Base-by-base conservation (phyloP, 2,113 vertebrate species). In the Athene cunicularia region DNA sequence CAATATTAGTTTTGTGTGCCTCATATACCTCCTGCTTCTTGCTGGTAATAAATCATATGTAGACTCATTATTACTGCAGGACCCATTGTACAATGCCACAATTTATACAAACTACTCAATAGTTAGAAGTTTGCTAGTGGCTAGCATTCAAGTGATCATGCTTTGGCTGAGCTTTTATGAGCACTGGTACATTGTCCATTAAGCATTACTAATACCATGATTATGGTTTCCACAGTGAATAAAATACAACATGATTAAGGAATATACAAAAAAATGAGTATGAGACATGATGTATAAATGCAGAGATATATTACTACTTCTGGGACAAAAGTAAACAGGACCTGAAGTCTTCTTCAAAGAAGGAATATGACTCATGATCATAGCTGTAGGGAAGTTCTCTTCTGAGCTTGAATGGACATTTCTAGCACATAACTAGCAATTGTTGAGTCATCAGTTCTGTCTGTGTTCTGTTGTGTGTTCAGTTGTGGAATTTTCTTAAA, bases 281-380 rank as follows among this genome's bases (percentile, higher is more conserved):
- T 55, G 32, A 56, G 20, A 68, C 2, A 4, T 24, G 27, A 49
- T 47, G 47, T 19, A 32, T 32, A 62, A 85, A 79, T 32, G 26
- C 9, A 63, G 26, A 64, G 14, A 8, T 72, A 64, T 73, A 68
- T 80, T 35, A 37, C 27, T 59, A 0, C 6, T 80, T 83, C 55
- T 64, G 33, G 11, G 37, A 26, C 8, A 90, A 32, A 70, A 59
- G 17, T 43, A 58, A 71, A 83, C 9, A 71, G 15, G 22, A 17
- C 4, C 19, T 50, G 6, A 2, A 30, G 6, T 30, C 1, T 0
- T 71, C 41, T 74, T 88, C 12, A 1, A 58, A 64, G 47, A 68
- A 80, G 67, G 20, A 67, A 35, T 2, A 1, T 41, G 21, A 75
- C 37, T 58, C 53, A 21, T 2, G 6, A 47, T 68, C 23, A 39